Evolutionary conservation across 2,888 invertebrate genomes (phyloP).

Genomic region (Paralinhomoeus sp.): DNA sequence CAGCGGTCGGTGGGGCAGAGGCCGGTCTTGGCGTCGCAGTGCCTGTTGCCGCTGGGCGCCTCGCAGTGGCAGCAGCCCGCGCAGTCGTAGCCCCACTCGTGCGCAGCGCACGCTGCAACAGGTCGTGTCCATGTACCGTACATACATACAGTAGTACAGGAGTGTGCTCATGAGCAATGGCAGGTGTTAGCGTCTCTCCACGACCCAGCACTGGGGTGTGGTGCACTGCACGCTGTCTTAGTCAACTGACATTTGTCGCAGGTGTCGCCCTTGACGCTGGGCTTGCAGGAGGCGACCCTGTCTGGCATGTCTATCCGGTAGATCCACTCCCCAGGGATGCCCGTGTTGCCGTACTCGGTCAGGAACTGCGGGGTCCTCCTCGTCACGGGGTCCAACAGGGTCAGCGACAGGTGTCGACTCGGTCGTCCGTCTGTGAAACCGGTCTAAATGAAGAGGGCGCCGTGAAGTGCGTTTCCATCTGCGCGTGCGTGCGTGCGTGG

Average conservation of each 20-base stretch:
- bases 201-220: too few species aligned
- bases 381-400: constrained; percentile 12
- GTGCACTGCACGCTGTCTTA: not conserved
- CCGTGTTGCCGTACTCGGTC: constrained; percentile 24
- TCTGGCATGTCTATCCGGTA: constrained; percentile 14
- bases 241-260: constrained; percentile 20
- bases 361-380: constrained; percentile 23
- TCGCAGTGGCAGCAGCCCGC: constrained; percentile 21
- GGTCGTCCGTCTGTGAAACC: constrained; percentile 22
- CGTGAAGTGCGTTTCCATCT: too few species aligned
- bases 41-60: not conserved
- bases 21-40: constrained; percentile 18
- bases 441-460: too few species aligned
- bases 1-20: constrained; percentile 14
- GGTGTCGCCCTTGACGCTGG: constrained; percentile 23
- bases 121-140: too few species aligned
- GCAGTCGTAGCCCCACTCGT: constrained; percentile 24
- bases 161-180: too few species aligned
- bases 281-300: constrained; percentile 19
- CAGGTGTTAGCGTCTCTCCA: too few species aligned
- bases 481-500: too few species aligned
- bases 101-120: constrained; percentile 15
- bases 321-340: constrained; percentile 24
- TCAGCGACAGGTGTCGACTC: constrained; percentile 15
- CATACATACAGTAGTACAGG: too few species aligned